Conservation (phyloP, 2,797 vertebrate species). For the Knipowitschia caucasica region DNA sequence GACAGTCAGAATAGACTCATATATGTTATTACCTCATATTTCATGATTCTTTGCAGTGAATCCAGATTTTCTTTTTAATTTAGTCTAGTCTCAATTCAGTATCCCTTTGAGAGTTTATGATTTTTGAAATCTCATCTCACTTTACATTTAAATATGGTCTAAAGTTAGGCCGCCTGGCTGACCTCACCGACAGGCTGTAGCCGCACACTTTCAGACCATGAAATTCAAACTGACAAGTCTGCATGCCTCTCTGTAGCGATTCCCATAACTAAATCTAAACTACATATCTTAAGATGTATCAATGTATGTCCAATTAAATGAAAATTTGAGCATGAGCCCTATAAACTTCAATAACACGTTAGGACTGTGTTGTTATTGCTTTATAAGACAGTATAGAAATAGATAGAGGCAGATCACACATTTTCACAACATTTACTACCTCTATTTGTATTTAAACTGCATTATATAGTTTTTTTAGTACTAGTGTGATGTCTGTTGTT, state of each 20-base stretch:
- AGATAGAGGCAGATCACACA: slow-evolving; percentile 7
- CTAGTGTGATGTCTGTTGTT: slow-evolving; percentile 1
- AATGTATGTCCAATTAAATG: slow-evolving; percentile 32
- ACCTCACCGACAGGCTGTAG: slow-evolving; percentile 51
- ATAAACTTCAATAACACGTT: slow-evolving; percentile 33
- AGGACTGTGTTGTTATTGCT: slow-evolving; percentile 19
- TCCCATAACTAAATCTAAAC: slow-evolving; percentile 43
- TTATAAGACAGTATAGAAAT: slow-evolving; percentile 2
- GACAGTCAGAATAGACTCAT: too few species aligned
- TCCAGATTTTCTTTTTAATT: too few species aligned
- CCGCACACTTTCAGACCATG: slow-evolving; percentile 52
- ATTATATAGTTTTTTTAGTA: background rate
- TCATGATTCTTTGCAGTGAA: too few species aligned
- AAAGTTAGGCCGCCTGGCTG: slow-evolving; percentile 67
- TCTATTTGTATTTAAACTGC: background rate
- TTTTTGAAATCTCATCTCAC: slow-evolving; percentile 17
- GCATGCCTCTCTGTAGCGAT: slow-evolving; percentile 42
- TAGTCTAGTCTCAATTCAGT: too few species aligned
- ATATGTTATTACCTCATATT: too few species aligned
- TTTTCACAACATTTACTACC: background rate
- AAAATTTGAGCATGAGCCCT: slow-evolving; percentile 16
- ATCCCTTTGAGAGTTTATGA: background rate
- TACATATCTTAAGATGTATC: slow-evolving; percentile 18
- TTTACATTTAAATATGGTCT: slow-evolving; percentile 66
- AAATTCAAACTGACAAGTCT: slow-evolving; percentile 64